Percentiles rank a stretch among this genome's conserved stretches.
phyloP scores from a whole-genome alignment of 1,140 invertebrate species.

The Marisa cornuarietis region DNA sequence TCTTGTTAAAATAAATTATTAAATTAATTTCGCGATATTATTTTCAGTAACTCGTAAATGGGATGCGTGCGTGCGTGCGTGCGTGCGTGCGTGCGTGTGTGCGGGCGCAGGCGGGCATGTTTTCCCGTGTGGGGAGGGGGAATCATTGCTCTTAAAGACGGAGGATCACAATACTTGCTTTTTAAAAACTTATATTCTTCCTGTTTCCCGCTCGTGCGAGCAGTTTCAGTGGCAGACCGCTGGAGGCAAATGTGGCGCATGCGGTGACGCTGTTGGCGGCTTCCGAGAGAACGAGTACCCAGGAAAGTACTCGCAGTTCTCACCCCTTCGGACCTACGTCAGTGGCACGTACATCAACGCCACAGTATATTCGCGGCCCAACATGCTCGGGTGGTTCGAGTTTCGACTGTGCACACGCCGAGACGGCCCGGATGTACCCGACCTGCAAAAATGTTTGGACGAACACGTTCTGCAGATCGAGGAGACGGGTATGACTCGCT shows the following conservation, averaged over 20 bases:
- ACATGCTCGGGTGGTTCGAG: conserved; percentile 48
- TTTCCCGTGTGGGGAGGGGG: background rate
- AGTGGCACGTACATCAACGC: conserved; percentile 55
- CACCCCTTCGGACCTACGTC: conserved; percentile 39
- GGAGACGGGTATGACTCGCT: conserved; percentile 22
- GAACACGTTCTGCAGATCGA: conserved; percentile 27
- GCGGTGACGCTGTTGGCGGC: conserved; percentile 60
- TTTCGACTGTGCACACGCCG: conserved; percentile 63
- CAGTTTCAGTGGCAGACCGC: conserved; percentile 45
- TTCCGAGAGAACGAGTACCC: conserved; percentile 39
- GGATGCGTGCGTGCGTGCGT: background rate
- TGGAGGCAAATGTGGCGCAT: conserved; percentile 62
- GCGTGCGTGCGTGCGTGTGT: background rate
- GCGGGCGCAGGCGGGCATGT: background rate
- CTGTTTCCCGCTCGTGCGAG: background rate
- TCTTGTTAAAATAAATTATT: too few species aligned
- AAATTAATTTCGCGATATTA: too few species aligned
- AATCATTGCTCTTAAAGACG: too few species aligned
- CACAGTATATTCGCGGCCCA: conserved; percentile 39
- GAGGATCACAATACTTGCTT: background rate
- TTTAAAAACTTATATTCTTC: conserved; percentile 4
- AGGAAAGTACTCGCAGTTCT: conserved; percentile 38
- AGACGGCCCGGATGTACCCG: conserved; percentile 26
- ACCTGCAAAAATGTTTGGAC: conserved; percentile 45
- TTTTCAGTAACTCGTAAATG: background rate